Base-by-base conservation (phyloP, 2,113 vertebrate genomes). In the Hypomesus transpacificus region DNA sequence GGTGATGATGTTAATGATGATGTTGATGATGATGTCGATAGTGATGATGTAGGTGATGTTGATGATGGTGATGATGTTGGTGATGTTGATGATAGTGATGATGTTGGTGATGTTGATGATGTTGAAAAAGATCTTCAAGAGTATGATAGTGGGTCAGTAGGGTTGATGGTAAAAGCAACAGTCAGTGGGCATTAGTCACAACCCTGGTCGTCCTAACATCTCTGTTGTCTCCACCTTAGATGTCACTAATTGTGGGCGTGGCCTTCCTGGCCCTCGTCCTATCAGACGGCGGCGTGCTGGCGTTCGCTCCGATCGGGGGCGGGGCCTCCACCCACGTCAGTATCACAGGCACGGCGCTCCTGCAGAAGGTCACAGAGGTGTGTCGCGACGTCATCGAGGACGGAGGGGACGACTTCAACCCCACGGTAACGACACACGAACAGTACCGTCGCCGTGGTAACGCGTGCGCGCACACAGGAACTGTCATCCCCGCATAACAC, bases 261-360 rank as follows among this genome's bases (percentile, higher is more conserved):
- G 65, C 46, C 14, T 66, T 91, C 73, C 28, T 90, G 46, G 17
- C 31, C 0, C 56, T 85, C 8, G 66, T 72, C 17, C 26, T 89
- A 18, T 79, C 73, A 18, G 46, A 51, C 0, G 26, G 71, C 73
- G 3, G 20, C 68, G 0, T 4, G 71, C 39, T 46, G 70, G 86
- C 89, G 57, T 92, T 92, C 82, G 34, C 82, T 21, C 71, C 90
- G 3, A 76, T 82, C 1, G 86, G 88, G 0, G 77, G 62, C 39
- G 80, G 67, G 0, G 2, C 9, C 0, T 82, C 87, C 70, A 86
- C 77, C 4, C 91, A 92, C 54, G 68, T 87, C 72, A 88, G 71
- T 76, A 91, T 92, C 46, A 91, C 90, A n/a, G 66, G 57, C 39
- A 69, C 3, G 0, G 87, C 90, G 8, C 46, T 92, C 3, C 58